Percentiles rank a stretch among this genome's conserved stretches.
phyloP scores from a whole-genome alignment of 2,113 vertebrate species.

The Pterocles orientalis region DNA sequence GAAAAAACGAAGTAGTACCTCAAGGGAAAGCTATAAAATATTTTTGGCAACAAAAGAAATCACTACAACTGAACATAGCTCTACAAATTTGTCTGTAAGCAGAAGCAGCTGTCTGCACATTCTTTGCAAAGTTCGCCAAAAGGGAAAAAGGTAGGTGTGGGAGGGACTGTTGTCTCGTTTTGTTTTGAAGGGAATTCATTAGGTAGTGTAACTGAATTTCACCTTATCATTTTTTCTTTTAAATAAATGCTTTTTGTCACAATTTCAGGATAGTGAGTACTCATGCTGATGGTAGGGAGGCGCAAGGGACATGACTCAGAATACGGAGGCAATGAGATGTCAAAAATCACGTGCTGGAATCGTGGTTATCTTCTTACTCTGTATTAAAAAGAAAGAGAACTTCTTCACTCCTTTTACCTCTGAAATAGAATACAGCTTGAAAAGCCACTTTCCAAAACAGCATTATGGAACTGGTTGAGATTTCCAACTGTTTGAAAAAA shows the following conservation, averaged over 20 bases:
- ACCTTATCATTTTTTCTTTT: not conserved
- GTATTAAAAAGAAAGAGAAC: not conserved
- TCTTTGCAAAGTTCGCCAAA: not conserved
- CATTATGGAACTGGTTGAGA: not conserved
- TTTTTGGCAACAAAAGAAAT: conserved; percentile 2
- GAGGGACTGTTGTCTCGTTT: not conserved
- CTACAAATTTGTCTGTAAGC: not conserved
- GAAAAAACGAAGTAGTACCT: not conserved
- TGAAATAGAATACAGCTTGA: not conserved
- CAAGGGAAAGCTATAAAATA: not conserved
- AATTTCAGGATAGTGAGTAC: not conserved
- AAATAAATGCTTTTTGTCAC: not conserved
- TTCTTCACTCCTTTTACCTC: not conserved
- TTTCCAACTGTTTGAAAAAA: not conserved
- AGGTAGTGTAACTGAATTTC: not conserved
- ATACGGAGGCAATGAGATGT: not conserved
- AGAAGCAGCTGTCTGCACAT: not conserved
- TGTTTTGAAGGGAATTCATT: not conserved
- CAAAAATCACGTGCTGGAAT: not conserved
- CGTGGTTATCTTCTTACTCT: not conserved
- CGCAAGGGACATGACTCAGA: not conserved
- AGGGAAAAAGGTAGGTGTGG: not conserved
- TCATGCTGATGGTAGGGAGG: not conserved
- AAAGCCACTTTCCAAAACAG: not conserved
- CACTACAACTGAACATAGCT: not conserved